Evolutionary conservation across 2,113 vertebrate species (phyloP).

Genomic region (Tenrec ecaudatus): DNA sequence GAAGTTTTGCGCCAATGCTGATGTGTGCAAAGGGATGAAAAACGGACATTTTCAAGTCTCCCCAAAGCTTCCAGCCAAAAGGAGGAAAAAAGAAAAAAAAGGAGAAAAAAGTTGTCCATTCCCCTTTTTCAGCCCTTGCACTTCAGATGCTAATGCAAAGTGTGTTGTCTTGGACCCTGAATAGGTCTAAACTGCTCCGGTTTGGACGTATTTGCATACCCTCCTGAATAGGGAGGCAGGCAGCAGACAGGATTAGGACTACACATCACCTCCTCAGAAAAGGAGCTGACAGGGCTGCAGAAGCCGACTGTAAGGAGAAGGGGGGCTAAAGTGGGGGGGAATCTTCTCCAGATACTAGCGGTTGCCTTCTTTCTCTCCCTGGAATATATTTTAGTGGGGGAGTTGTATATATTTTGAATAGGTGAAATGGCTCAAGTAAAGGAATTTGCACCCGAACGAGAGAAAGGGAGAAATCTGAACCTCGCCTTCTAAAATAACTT

Average conservation of each 20-base stretch:
- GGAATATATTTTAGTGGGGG: conserved; percentile 64
- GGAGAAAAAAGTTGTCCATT: conserved; percentile 71
- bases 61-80: conserved; percentile 75
- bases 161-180: conserved; percentile 76
- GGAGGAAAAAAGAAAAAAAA: conserved; percentile 11
- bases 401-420: background rate
- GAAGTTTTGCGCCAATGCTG: conserved; percentile 73
- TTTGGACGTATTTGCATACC: conserved; percentile 77
- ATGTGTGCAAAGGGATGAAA: conserved; percentile 78
- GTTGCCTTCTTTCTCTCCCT: conserved; percentile 51
- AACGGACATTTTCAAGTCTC: conserved; percentile 83
- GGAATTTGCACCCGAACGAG: background rate
- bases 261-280: conserved; percentile 68
- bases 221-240: conserved; percentile 81
- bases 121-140: conserved; percentile 71
- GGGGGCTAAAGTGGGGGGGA: background rate
- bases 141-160: conserved; percentile 78
- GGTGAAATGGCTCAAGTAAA: background rate
- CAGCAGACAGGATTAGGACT: conserved; percentile 71
- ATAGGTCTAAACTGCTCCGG: conserved; percentile 70
- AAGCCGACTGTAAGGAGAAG: conserved; percentile 49
- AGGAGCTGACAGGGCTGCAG: conserved; percentile 63
- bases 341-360: conserved; percentile 27
- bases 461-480: background rate
- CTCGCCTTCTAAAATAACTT: background rate